These are phyloP conservation scores for Rhipidura dahli DNA, from an alignment of 2,113 vertebrate genomes.

Conservation along the genomic window DNA sequence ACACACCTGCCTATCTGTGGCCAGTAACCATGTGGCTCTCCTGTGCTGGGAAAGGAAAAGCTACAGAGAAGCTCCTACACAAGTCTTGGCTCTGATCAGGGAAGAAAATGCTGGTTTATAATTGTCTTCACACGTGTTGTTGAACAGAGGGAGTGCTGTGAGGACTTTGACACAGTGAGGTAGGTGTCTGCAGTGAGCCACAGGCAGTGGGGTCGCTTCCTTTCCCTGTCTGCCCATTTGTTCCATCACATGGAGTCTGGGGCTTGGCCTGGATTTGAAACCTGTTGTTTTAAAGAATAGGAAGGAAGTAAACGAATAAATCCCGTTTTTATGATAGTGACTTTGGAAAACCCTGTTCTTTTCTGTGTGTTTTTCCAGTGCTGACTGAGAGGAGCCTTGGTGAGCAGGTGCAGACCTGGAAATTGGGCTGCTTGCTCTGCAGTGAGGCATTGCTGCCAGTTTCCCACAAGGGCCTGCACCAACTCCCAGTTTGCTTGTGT, in stretches of 20 bases:
- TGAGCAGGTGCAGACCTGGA: not conserved
- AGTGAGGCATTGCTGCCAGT: not conserved
- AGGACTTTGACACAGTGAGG: not conserved
- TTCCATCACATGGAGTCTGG: accelerated
- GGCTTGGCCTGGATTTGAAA: not conserved
- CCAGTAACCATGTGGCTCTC: not conserved
- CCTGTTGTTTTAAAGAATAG: not conserved
- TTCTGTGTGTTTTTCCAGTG: not conserved
- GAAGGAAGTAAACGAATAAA: not conserved
- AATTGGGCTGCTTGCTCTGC: not conserved
- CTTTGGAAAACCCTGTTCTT: not conserved
- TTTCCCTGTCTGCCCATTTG: not conserved
- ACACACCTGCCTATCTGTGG: not conserved
- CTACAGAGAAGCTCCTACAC: not conserved
- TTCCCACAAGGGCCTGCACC: not conserved
- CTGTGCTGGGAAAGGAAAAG: not conserved
- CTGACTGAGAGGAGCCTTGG: not conserved
- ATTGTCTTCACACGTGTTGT: not conserved
- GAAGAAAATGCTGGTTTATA: not conserved
- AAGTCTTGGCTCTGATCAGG: not conserved
- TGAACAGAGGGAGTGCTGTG: not conserved
- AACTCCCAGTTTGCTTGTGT: not conserved
- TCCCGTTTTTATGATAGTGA: not conserved
- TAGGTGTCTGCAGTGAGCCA: not conserved
- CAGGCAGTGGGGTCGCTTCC: not conserved